Evolutionary conservation across 2,113 vertebrate genomes (phyloP), one percentile per base, ranked within the genome.

Genomic region (Procavia capensis): DNA sequence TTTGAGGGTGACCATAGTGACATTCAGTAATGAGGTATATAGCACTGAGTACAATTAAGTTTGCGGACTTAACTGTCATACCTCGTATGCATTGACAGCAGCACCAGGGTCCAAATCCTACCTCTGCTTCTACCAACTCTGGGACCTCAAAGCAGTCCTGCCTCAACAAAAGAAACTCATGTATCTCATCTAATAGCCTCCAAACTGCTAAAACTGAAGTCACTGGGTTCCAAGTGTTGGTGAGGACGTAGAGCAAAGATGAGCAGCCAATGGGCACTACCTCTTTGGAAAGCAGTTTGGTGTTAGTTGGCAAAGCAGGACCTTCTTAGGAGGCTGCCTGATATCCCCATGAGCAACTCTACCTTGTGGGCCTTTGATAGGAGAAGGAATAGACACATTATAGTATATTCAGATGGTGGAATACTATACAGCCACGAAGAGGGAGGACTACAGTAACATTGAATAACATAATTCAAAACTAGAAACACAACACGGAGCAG

Each of bases 361-460:
- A n/a, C 85, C 50, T 75, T 36, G 2, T 8, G 27, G 1, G 19
- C 41, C 63, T 3, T 1, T 4, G 63, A n/a, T 43, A 59, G n/a
- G 50, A 64, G 34, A 31, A 2, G 9, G 27, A 50, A 31, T 0
- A 39, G 22, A 76, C 24, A 31, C 6, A 27, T 0, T 11, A 16
- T 27, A 36, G 17, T 24, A 2, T 2, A 13, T 9, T 57, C 75
- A 27, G 43, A 31, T 1, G 4, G 17, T 8, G 34, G 84, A 50
- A 47, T 31, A 24, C 8, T 22, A 63, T 2, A 39, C 20, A 47
- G n/a, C 43, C 9, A 16, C 34, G 74, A 82, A 36, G 75, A 20
- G 5, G 45, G 57, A 80, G 50, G 41, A 16, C 25, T 17, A 36
- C 22, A 34, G 61, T 17, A 20, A 85, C 27, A 63, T 9, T 41